Evolutionary conservation across 2,888 invertebrate species (phyloP), one percentile per base, ranked within the genome.

Genomic region (Cistogaster globosa): DNA sequence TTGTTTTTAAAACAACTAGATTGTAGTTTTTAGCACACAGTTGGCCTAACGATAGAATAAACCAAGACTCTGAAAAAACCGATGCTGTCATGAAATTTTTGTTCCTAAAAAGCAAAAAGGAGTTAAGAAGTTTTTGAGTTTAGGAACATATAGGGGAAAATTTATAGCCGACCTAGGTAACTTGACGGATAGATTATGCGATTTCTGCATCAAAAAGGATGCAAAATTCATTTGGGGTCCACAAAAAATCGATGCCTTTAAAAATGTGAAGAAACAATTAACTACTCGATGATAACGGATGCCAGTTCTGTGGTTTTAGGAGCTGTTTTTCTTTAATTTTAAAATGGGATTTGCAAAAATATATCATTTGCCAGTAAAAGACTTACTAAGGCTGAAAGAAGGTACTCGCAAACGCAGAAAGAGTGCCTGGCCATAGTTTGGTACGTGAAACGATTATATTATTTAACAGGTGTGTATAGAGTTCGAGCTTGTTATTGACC

Each of bases 241-340:
- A 36, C 4, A 6, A 4, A 4, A 36, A 36, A 8, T 6, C 36
- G 8, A 36, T 36, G 36, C 18, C 8, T 12, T n/a, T 55, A 11
- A n/a, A 12, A 69, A 89, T 80, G 5, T 36, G 5, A 32, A 82
- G 74, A 69, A 60, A 20, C 85, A 16, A 62, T 76, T 16, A 75
- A 82, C 45, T 90, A 90, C 8, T 87, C 88, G 65, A 85, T 91
- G 0, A 86, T 90, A 32, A 90, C 90, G 5, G 91, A 92, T 65
- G 91, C 90, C 16, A 90, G 90, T 42, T 89, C 90, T 7, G 90
- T 90, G 1, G 90, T 86, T 0, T 48, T 90, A 8, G 90, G 90
- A 2, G 89, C 87, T 6, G 89, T 91, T 4, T 71, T 91, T 6
- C 87, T 88, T n/a, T 90, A 32, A 60, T 42, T 69, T 11, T 36